Conservation (phyloP, 2,113 vertebrate genomes). For the Clupea harengus region DNA sequence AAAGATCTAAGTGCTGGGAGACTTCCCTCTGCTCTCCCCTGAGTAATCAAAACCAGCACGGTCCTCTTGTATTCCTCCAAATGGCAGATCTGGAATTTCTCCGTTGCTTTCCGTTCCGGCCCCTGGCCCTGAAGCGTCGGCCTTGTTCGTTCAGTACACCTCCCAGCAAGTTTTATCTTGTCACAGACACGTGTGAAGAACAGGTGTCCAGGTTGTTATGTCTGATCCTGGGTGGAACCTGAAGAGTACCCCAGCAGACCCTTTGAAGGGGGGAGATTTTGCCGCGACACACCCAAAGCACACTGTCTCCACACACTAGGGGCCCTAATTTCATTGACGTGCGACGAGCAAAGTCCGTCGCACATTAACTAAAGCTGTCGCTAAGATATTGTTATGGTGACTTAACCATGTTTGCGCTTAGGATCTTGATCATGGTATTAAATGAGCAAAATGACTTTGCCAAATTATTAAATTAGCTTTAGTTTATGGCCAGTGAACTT, state of each 20-base stretch:
- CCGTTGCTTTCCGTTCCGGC: background rate
- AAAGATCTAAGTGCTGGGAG: background rate
- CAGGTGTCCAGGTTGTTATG: background rate
- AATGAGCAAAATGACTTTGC: too few species aligned
- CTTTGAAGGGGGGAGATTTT: background rate
- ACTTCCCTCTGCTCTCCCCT: constrained; percentile 25
- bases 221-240: background rate
- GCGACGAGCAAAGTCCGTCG: too few species aligned
- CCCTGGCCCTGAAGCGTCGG: background rate
- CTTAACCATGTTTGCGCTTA: too few species aligned
- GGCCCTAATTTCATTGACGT: too few species aligned
- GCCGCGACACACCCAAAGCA: background rate
- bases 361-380: too few species aligned
- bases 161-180: background rate
- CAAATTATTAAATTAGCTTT: too few species aligned
- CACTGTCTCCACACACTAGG: background rate
- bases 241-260: background rate
- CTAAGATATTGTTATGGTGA: too few species aligned
- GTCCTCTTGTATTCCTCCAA: constrained; percentile 19
- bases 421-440: too few species aligned
- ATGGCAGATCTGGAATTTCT: background rate
- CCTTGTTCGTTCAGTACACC: background rate
- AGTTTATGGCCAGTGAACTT: too few species aligned
- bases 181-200: constrained; percentile 5
- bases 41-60: constrained; percentile 26